Evolutionary conservation across 1,140 invertebrate species (phyloP).

Genomic region (Conus betulinus): DNA sequence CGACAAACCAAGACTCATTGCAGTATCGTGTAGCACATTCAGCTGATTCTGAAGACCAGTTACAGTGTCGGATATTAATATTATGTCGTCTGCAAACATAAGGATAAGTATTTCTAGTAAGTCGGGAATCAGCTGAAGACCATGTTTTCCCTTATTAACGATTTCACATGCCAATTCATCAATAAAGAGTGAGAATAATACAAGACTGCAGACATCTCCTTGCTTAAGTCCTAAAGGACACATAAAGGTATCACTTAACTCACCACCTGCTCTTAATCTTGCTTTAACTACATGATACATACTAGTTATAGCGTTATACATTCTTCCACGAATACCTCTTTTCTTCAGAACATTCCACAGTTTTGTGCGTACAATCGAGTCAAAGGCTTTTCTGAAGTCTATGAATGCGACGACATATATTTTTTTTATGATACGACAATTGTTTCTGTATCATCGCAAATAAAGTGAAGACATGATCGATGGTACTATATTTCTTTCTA

Average conservation of each 20-base stretch:
- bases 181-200: conserved; percentile 16
- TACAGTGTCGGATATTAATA: too few species aligned
- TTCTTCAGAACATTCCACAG: conserved; percentile 11
- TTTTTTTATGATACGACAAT: too few species aligned
- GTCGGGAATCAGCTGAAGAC: too few species aligned
- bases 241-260: neutral
- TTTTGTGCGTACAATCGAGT: neutral
- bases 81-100: too few species aligned
- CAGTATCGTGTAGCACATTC: too few species aligned
- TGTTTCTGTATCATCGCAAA: too few species aligned
- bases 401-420: neutral
- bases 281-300: conserved; percentile 9
- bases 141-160: neutral
- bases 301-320: neutral
- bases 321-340: neutral
- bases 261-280: neutral
- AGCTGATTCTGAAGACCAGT: too few species aligned
- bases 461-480: too few species aligned
- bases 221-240: neutral
- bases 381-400: conserved; percentile 8
- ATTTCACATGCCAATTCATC: neutral
- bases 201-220: neutral
- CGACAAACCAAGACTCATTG: too few species aligned
- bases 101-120: too few species aligned
- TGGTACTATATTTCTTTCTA: too few species aligned